phyloP scores from a whole-genome alignment of 2,888 invertebrate species.

The Caenorhabditis drosophilae region DNA sequence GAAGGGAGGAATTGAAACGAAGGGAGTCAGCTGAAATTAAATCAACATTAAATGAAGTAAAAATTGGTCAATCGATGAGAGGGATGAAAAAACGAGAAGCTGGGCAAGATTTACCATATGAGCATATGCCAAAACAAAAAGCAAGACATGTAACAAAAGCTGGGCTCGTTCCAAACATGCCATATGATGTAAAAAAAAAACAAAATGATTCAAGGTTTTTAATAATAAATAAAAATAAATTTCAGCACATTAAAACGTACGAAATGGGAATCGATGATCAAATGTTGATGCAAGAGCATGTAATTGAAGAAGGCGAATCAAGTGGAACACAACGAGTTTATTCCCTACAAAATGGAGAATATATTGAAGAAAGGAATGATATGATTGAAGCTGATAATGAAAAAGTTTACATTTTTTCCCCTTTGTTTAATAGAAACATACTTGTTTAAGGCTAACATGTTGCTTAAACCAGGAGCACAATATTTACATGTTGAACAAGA shows the following conservation, averaged over 20 bases:
- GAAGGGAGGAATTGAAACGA: too few species aligned
- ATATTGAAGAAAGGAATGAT: not conserved
- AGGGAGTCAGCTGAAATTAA: too few species aligned
- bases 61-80: too few species aligned
- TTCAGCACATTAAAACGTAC: conserved; percentile 4
- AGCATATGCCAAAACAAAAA: conserved; percentile 36
- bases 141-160: conserved; percentile 30
- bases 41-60: too few species aligned
- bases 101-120: conserved; percentile 37
- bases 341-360: too few species aligned
- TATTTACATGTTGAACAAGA: conserved; percentile 2
- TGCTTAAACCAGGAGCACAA: too few species aligned
- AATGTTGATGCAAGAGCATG: conserved; percentile 6
- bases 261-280: conserved; percentile 3
- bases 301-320: conserved; percentile 2
- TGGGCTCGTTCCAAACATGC: conserved; percentile 14
- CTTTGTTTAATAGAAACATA: too few species aligned
- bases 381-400: too few species aligned
- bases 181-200: conserved; percentile 5
- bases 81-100: conserved; percentile 15
- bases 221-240: too few species aligned
- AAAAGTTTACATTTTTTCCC: too few species aligned
- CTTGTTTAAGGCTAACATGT: too few species aligned
- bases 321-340: not conserved
- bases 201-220: too few species aligned